Conservation (phyloP, 2,113 vertebrate genomes). For the Limanda limanda region DNA sequence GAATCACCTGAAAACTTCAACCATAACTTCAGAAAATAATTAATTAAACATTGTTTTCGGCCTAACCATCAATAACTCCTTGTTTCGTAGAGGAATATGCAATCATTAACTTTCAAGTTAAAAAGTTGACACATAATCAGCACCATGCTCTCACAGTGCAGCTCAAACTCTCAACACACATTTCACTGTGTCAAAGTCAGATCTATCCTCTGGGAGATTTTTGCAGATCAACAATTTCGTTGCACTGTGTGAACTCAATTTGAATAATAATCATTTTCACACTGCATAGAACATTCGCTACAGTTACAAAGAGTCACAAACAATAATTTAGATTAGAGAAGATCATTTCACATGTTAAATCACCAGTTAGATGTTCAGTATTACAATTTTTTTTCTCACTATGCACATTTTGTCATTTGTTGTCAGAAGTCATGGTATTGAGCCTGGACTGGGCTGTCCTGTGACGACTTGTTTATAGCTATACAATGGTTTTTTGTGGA, state of each 20-base stretch:
- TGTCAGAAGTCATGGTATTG: background rate
- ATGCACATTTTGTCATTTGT: background rate
- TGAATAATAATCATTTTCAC: constrained; percentile 12
- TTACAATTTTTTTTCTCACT: too few relatives aligned
- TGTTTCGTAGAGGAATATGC: background rate
- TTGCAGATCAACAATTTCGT: background rate
- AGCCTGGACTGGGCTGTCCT: constrained; percentile 8
- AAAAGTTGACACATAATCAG: background rate
- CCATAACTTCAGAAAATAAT: background rate
- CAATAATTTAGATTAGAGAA: background rate
- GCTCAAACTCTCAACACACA: background rate
- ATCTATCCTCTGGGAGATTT: background rate
- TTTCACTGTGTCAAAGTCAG: background rate
- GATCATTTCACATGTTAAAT: background rate
- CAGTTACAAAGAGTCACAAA: background rate
- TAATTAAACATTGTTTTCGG: background rate
- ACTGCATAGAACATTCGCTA: background rate
- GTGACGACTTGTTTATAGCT: constrained; percentile 3
- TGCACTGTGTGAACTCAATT: background rate
- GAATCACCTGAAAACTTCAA: background rate
- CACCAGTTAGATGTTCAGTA: too few relatives aligned
- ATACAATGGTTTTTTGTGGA: constrained; percentile 36
- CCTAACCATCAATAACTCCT: background rate
- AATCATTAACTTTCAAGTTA: background rate
- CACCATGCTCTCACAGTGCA: background rate